Evolutionary conservation across 2,797 vertebrate species (phyloP), one percentile per base, ranked within the genome.

Genomic region (Tragopan temminckii): DNA sequence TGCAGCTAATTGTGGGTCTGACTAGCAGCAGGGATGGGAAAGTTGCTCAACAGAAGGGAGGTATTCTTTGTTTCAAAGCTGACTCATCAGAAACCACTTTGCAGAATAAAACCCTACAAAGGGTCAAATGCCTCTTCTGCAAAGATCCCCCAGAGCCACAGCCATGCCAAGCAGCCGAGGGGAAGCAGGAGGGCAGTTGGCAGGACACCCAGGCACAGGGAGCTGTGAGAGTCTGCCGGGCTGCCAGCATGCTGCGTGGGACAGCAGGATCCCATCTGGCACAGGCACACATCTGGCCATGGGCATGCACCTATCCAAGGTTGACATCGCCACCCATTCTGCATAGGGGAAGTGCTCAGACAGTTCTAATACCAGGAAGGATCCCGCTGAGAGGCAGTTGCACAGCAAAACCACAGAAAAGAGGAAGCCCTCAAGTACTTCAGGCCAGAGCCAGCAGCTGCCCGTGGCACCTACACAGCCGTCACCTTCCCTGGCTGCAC

Each of bases 271-370:
- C 13, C 38, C 38, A 14, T 29, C 38, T 42, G 61, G 27, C 35
- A 8, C 14, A 33, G 46, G 67, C 67, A 29, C 67, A 16, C 13
- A 42, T 29, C 27, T 25, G 15, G 27, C 17, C 25, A 7, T 14
- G 12, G 45, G 66, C 15, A 36, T 9, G 1, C 46, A 46, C 38
- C 29, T 20, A 27, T 42, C 46, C 1, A 0, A 7, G 42, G 61
- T 61, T 40, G 20, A 4, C 16, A 5, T 4, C 0, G 2, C 23
- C 27, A n/a, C 31, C 63, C 5, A 1, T 1, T 0, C 1, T 3
- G 63, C 19, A 6, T n/a, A n/a, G 80, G 82, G 94, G 93, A 83
- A 78, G 71, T 43, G 69, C 68, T 42, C 64, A 35, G 11, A 89
- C 61, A 0, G 1, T 33, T 27, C 25, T 94, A 79, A 84, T 59